These are phyloP conservation scores for Fissipunctia ypsillon DNA, from an alignment of 2,888 invertebrate species.

Conservation along the genomic window DNA sequence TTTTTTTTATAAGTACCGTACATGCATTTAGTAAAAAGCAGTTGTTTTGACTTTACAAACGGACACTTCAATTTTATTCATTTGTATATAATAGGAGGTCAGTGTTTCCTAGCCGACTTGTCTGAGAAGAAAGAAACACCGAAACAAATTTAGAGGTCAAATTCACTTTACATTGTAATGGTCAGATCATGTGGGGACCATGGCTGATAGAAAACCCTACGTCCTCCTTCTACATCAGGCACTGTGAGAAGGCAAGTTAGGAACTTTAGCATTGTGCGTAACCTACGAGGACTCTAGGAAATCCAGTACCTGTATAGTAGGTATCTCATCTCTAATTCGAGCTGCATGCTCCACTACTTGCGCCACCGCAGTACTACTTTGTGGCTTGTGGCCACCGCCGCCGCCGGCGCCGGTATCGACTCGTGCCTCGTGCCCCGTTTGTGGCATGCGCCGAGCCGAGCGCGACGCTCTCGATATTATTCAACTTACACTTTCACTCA, in stretches of 20 bases:
- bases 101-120: too few species aligned
- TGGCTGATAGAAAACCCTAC: background rate
- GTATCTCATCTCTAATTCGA: conserved; percentile 1
- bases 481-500: conserved; percentile 74
- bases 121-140: too few species aligned
- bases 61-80: too few species aligned
- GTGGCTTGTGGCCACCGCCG: too few species aligned
- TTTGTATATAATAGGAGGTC: too few species aligned
- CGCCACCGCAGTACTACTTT: too few species aligned
- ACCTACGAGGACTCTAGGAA: background rate
- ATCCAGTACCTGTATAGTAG: background rate
- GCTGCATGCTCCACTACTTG: conserved; percentile 29
- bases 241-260: background rate
- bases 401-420: background rate
- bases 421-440: conserved; percentile 9
- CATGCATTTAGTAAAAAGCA: too few species aligned
- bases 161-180: background rate
- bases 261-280: background rate
- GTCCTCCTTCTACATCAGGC: background rate
- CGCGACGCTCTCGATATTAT: conserved; percentile 72
- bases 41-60: too few species aligned
- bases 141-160: too few species aligned
- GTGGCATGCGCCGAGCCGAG: conserved; percentile 51
- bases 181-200: background rate
- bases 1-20: too few species aligned